A percentile compares a stretch with the other conserved stretches of the same genome.
Evolutionary conservation across 2,113 vertebrate genomes (phyloP).

Genomic region (Mola mola): DNA sequence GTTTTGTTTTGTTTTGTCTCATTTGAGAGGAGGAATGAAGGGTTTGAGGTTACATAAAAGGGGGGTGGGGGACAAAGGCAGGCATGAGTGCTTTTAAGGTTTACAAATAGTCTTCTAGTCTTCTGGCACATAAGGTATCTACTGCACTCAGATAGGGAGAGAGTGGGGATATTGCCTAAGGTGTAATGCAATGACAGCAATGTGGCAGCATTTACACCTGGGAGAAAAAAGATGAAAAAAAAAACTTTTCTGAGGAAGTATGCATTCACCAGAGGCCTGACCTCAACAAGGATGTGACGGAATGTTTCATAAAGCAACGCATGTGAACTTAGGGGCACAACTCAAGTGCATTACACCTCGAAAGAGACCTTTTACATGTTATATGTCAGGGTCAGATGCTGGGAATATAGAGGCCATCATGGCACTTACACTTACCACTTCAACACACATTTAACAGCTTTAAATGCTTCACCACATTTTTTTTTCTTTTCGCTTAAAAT

Average conservation of each 20-base stretch:
- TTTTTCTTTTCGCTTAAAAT: too few relatives aligned
- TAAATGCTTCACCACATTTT: too few relatives aligned
- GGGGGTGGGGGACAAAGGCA: conserved; percentile 10
- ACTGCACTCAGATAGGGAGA: conserved; percentile 39
- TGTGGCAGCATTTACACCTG: conserved; percentile 58
- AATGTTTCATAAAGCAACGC: conserved; percentile 47
- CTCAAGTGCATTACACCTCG: conserved; percentile 43
- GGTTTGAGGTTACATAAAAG: conserved; percentile 34
- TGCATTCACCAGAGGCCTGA: conserved; percentile 33
- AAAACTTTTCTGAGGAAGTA: conserved; percentile 35
- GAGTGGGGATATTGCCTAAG: conserved; percentile 43
- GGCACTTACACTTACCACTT: conserved; percentile 36
- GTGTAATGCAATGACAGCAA: conserved; percentile 48
- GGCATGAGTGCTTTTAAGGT: conserved; percentile 51
- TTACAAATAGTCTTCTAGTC: conserved; percentile 47
- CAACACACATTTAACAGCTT: too few relatives aligned
- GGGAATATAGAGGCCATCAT: conserved; percentile 8
- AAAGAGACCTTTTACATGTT: conserved; percentile 37
- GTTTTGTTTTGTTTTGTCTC: conserved; percentile 16
- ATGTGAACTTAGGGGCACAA: conserved; percentile 40
- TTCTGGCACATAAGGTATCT: conserved; percentile 41
- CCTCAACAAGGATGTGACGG: conserved; percentile 34
- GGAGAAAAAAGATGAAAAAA: conserved; percentile 29
- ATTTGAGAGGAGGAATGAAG: conserved; percentile 16
- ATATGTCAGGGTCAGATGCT: conserved; percentile 11